A percentile compares a stretch with the other conserved stretches of the same genome.
Conservation (phyloP, 1,140 invertebrate species). For the Platorchestia sp. region DNA sequence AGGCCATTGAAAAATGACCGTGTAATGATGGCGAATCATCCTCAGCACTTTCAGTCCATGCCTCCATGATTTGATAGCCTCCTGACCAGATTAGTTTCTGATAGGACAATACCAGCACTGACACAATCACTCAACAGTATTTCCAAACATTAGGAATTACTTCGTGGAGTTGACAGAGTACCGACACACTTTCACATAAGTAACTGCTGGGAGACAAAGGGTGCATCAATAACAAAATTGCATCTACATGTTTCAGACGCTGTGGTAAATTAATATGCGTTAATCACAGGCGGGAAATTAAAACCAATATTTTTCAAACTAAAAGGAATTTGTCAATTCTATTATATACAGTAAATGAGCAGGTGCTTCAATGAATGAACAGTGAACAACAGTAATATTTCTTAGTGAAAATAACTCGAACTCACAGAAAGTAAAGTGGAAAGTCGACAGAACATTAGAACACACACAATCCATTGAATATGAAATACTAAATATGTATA, state of each 20-base stretch:
- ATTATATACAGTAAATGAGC: too few species aligned
- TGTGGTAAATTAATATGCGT: neutral
- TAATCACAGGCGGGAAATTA: too few species aligned
- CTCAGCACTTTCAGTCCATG: conserved; percentile 21
- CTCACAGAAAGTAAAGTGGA: too few species aligned
- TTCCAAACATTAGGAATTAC: neutral
- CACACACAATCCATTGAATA: too few species aligned
- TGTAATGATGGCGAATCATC: conserved; percentile 18
- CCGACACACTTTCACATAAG: neutral
- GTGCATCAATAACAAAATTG: neutral
- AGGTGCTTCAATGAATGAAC: too few species aligned
- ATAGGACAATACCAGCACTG: neutral
- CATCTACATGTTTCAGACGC: neutral
- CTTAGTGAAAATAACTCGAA: too few species aligned
- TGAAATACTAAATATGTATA: too few species aligned
- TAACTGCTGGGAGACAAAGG: neutral
- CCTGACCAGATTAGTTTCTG: neutral
- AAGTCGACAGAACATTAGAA: too few species aligned
- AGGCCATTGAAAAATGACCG: neutral
- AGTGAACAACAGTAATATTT: too few species aligned
- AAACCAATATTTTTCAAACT: too few species aligned
- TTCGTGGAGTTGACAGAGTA: neutral
- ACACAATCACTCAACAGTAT: neutral
- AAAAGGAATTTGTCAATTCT: too few species aligned
- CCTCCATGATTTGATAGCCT: conserved; percentile 18